A percentile compares a stretch with the other conserved stretches of the same genome.
Evolutionary conservation across 2,888 invertebrate genomes (phyloP).

Genomic region (Aspidiotus rigidus): DNA sequence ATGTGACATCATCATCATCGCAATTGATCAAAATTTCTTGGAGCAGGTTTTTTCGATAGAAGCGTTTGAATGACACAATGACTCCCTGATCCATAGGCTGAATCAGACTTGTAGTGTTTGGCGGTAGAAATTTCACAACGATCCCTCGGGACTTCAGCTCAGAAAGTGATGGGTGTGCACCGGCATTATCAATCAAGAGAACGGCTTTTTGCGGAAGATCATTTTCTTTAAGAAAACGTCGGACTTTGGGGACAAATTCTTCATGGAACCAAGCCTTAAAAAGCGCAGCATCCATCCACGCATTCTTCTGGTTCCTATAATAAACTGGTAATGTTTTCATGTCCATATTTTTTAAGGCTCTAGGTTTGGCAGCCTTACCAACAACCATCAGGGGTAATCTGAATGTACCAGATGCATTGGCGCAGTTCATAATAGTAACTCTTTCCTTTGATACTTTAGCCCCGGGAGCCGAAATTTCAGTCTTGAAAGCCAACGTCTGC

Average conservation of each 20-base stretch:
- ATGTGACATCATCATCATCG: background rate
- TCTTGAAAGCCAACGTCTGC: slow-evolving; percentile 37
- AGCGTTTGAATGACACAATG: slow-evolving; percentile 37
- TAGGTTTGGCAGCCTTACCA: slow-evolving; percentile 38
- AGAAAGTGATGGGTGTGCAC: slow-evolving; percentile 23
- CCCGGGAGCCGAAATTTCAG: slow-evolving; percentile 37
- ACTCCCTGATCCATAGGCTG: slow-evolving; percentile 40
- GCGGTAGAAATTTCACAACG: slow-evolving; percentile 38
- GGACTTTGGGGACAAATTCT: slow-evolving; percentile 35
- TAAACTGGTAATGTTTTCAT: slow-evolving; percentile 36
- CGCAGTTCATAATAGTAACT: slow-evolving; percentile 38
- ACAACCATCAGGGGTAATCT: slow-evolving; percentile 39
- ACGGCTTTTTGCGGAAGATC: slow-evolving; percentile 35
- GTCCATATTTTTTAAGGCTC: slow-evolving; percentile 38
- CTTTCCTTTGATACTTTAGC: slow-evolving; percentile 39
- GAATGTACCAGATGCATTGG: slow-evolving; percentile 38
- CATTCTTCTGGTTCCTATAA: slow-evolving; percentile 38
- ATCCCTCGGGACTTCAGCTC: slow-evolving; percentile 17
- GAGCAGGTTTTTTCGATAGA: slow-evolving; percentile 3
- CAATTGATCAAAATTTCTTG: slow-evolving; percentile 3
- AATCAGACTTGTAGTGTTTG: slow-evolving; percentile 38
- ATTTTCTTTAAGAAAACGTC: slow-evolving; percentile 34
- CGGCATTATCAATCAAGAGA: slow-evolving; percentile 37
- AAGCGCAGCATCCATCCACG: slow-evolving; percentile 37
- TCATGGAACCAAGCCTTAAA: slow-evolving; percentile 35